Evolutionary conservation across 2,797 vertebrate species (phyloP).

Genomic region (Dallia pectoralis): DNA sequence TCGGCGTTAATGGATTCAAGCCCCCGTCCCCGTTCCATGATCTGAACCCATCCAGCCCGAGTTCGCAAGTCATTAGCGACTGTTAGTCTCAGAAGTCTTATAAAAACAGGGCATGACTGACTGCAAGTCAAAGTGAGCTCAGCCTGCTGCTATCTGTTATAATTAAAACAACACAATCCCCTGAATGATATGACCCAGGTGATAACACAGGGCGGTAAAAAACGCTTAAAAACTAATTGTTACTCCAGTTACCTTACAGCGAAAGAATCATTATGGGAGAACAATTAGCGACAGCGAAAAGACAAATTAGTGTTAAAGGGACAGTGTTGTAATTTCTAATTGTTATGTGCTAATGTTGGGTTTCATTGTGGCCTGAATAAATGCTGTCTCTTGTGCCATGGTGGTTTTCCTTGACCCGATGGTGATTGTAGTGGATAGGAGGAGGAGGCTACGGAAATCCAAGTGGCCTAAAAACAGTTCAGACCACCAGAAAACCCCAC

Average conservation of each 20-base stretch:
- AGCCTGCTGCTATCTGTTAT: slow-evolving; percentile 50
- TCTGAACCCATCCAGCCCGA: slow-evolving; percentile 37
- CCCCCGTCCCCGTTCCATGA: slow-evolving; percentile 15
- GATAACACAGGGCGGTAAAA: slow-evolving; percentile 55
- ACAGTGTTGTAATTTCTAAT: neutral
- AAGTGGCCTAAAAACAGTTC: too few species aligned
- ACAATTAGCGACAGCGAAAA: neutral
- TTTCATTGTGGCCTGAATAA: neutral
- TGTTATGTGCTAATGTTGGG: neutral
- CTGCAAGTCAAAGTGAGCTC: slow-evolving; percentile 62
- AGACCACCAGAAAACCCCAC: too few species aligned
- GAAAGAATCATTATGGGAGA: slow-evolving; percentile 36
- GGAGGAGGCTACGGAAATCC: too few species aligned
- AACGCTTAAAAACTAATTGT: slow-evolving; percentile 39
- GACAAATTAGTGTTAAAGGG: neutral
- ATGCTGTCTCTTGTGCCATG: neutral
- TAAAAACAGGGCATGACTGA: slow-evolving; percentile 50
- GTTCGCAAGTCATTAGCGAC: slow-evolving; percentile 52
- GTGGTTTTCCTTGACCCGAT: too few species aligned
- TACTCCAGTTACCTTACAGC: slow-evolving; percentile 47
- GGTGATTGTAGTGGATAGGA: too few species aligned
- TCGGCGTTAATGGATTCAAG: neutral
- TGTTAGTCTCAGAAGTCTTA: slow-evolving; percentile 53
- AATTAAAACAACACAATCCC: slow-evolving; percentile 67
- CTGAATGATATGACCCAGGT: slow-evolving; percentile 62